Base-by-base conservation (phyloP, 2,797 vertebrate species). In the Mormyrops attenuatus region DNA sequence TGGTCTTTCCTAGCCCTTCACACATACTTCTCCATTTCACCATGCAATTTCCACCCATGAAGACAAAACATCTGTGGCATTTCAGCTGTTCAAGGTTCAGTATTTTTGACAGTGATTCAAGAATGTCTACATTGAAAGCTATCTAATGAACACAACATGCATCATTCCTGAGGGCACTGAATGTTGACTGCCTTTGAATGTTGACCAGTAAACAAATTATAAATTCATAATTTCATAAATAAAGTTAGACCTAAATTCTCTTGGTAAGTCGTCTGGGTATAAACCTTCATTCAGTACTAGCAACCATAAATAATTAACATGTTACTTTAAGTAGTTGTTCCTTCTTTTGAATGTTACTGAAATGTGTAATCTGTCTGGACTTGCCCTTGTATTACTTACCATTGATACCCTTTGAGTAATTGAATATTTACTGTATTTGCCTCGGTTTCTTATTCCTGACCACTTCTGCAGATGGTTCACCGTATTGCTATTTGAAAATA, bases 211-310 rank as follows among this genome's bases (percentile, higher is more conserved):
- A 77, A 34, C 63, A 66, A 66, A 30, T 66, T 41, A 77, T 41
- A 77, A 38, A 41, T 20, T 20, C 26, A 30, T 30, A 30, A 30
- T 30, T 30, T 30, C 26, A 30, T 30, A 30, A 47, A 49, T 50
- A 85, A 82, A 85, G 80, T 47, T 47, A 49, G 5, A 84, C 20
- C 80, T 84, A 84, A 84, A 44, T 49, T 84, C 80, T 84, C 80
- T 47, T 17, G 41, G 44, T 84, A 84, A 8, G 17, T 84, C 38
- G n/a, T 84, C 44, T 84, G 80, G 15, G 9, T 84, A 17, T 49
- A 44, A 84, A 41, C 8, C n/a, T 22, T 84, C 41, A 84, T 44
- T 84, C 34, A 73, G 13, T 73, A 11, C 30, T 73, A 38, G 34
- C 13, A 73, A 73, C 30, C 15, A 17, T 73, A 73, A 15, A 34